These are phyloP conservation scores for Scotopteryx bipunctaria DNA, from an alignment of 2,888 invertebrate genomes.

Conservation along the genomic window DNA sequence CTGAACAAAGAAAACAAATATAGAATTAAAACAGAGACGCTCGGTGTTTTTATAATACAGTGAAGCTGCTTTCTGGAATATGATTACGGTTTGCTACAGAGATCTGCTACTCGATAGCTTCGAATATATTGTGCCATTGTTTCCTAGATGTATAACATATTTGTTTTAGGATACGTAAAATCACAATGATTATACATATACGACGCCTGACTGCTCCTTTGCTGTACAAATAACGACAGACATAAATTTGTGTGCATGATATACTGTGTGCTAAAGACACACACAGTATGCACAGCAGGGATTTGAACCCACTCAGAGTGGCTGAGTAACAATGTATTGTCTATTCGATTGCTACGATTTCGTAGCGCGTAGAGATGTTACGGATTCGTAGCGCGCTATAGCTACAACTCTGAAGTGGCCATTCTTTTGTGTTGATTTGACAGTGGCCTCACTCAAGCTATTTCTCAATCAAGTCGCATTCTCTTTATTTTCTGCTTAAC, in stretches of 20 bases:
- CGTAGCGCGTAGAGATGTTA: background rate
- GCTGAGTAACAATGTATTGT: no score
- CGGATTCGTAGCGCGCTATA: background rate
- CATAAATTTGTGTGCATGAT: no score
- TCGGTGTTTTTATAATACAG: slow-evolving; percentile 15
- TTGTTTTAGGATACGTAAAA: no score
- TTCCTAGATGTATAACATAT: background rate
- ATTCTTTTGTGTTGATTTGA: no score
- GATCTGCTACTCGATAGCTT: slow-evolving; percentile 6
- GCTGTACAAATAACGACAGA: no score
- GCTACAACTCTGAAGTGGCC: background rate
- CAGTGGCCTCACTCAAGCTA: no score
- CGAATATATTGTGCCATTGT: background rate
- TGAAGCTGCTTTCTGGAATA: slow-evolving; percentile 20
- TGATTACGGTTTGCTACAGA: slow-evolving; percentile 9
- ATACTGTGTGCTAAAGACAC: no score
- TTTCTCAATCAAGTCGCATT: no score
- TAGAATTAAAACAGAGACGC: slow-evolving; percentile 19
- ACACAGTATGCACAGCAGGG: no score
- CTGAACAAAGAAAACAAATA: slow-evolving; percentile 15
- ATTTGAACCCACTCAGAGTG: no score
- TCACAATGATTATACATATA: no score
- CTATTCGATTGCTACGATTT: background rate
- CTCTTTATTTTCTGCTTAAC: background rate
- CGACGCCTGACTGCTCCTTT: no score